These are phyloP conservation scores for Pandemis cinnamomeana DNA, from an alignment of 2,888 invertebrate genomes.

Conservation along the genomic window DNA sequence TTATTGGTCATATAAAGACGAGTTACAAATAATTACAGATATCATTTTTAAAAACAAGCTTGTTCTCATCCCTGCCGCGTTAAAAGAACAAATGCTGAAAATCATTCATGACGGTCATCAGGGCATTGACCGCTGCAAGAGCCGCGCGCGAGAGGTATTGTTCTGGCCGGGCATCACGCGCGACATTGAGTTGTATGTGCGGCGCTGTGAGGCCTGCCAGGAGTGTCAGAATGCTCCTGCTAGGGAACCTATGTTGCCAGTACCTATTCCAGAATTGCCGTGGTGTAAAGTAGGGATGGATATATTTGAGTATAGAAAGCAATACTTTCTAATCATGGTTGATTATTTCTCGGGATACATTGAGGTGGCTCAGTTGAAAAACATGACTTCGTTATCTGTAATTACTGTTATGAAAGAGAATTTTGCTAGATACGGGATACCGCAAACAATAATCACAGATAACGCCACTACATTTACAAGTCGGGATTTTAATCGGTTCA, in stretches of 20 bases:
- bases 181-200: conserved; percentile 26
- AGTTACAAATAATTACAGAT: neutral
- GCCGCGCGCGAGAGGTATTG: conserved; percentile 32
- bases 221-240: conserved; percentile 20
- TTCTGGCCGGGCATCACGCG: conserved; percentile 35
- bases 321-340: conserved; percentile 39
- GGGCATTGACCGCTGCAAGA: conserved; percentile 34
- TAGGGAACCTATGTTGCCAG: conserved; percentile 33
- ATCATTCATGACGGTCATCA: conserved; percentile 36
- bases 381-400: conserved; percentile 27
- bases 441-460: too few species aligned
- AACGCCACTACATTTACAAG: too few species aligned
- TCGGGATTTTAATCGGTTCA: too few species aligned
- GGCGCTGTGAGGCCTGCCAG: conserved; percentile 14
- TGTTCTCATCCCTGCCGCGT: conserved; percentile 12
- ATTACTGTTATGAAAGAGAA: conserved; percentile 31
- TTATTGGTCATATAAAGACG: conserved; percentile 5
- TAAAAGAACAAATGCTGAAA: conserved; percentile 26
- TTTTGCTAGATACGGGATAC: conserved; percentile 43
- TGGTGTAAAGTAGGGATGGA: conserved; percentile 44
- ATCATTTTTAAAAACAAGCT: conserved; percentile 9
- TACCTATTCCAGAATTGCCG: conserved; percentile 40
- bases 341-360: conserved; percentile 41
- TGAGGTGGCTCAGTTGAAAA: conserved; percentile 33
- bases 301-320: conserved; percentile 42